Evolutionary conservation across 2,888 invertebrate species (phyloP).

Genomic region (Stegophylla sp.): DNA sequence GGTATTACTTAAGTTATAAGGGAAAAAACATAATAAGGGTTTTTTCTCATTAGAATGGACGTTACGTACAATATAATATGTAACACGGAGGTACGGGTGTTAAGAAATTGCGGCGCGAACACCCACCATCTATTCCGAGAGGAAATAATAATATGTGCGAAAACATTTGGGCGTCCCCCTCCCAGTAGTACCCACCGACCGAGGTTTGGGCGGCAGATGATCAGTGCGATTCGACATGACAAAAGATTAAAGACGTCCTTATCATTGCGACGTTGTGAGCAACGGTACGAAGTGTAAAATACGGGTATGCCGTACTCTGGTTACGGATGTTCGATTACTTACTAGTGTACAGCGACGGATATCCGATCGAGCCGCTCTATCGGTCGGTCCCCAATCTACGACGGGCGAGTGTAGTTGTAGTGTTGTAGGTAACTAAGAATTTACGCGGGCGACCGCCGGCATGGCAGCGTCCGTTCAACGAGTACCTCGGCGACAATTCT

Average conservation of each 20-base stretch:
- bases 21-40: too few species aligned
- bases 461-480: background rate
- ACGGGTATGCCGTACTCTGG: too few species aligned
- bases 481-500: slow-evolving; percentile 2
- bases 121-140: too few species aligned
- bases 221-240: background rate
- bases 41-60: slow-evolving; percentile 1
- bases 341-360: too few species aligned
- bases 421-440: background rate
- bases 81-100: too few species aligned
- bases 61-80: slow-evolving; percentile 3
- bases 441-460: slow-evolving; percentile 29
- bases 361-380: too few species aligned
- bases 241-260: background rate
- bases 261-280: background rate
- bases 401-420: background rate
- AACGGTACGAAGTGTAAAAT: background rate
- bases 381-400: too few species aligned
- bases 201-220: background rate
- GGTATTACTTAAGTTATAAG: background rate
- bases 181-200: background rate
- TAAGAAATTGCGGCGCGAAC: too few species aligned
- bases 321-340: too few species aligned
- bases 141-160: too few species aligned
- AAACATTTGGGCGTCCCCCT: background rate